These are phyloP conservation scores for Drosophila nr. perissopoda DNA, from an alignment of 2,888 invertebrate genomes.

Conservation along the genomic window DNA sequence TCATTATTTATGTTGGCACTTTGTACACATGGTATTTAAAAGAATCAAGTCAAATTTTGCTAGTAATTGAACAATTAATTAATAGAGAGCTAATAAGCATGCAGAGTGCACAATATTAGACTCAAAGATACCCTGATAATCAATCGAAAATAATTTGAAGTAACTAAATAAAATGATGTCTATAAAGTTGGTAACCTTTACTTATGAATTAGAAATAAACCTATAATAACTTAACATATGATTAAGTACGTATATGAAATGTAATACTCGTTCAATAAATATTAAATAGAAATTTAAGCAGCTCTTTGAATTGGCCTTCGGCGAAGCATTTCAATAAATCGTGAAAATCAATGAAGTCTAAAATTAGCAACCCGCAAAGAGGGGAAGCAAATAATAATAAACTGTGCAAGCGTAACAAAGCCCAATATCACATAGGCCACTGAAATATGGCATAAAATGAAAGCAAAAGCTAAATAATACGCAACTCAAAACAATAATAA, in stretches of 20 bases:
- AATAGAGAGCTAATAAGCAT: conserved; percentile 34
- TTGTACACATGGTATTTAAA: conserved; percentile 2
- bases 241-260: neutral
- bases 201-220: neutral
- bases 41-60: neutral
- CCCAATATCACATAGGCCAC: conserved; percentile 59
- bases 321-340: conserved; percentile 63
- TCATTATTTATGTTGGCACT: conserved; percentile 5
- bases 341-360: conserved; percentile 73
- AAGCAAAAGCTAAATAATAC: conserved; percentile 69
- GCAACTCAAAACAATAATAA: conserved; percentile 70
- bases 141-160: neutral
- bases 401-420: conserved; percentile 67
- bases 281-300: conserved; percentile 25
- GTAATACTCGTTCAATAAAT: neutral
- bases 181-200: neutral
- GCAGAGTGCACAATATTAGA: neutral
- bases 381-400: conserved; percentile 73
- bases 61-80: conserved; percentile 20
- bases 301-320: conserved; percentile 12
- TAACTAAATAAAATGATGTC: neutral
- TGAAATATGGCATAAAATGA: conserved; percentile 63
- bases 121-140: neutral
- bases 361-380: conserved; percentile 63
- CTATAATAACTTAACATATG: neutral